Evolutionary conservation across 2,888 invertebrate species (phyloP).

Genomic region (Malachius bipustulatus): DNA sequence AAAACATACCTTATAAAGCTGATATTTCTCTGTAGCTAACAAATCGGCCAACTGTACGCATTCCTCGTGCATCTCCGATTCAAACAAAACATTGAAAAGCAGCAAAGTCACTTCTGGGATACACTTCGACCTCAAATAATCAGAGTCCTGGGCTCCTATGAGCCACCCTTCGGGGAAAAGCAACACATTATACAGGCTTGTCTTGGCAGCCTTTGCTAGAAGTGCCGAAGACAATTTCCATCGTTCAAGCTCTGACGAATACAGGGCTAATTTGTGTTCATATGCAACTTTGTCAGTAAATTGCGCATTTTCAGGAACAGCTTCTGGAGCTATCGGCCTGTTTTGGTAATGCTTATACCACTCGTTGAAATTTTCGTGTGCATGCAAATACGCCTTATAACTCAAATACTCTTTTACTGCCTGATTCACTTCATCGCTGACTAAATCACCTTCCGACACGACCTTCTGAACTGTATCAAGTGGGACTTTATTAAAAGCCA

Average conservation of each 20-base stretch:
- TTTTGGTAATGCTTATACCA: conserved; percentile 79
- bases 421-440: conserved; percentile 39
- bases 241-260: conserved; percentile 63
- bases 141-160: conserved; percentile 48
- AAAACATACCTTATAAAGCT: conserved; percentile 58
- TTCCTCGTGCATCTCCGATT: conserved; percentile 62
- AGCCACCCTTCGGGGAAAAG: conserved; percentile 88
- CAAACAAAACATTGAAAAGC: conserved; percentile 65
- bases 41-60: conserved; percentile 69
- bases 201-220: conserved; percentile 55
- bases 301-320: conserved; percentile 46
- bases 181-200: conserved; percentile 72
- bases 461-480: conserved; percentile 49
- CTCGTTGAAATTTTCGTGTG: conserved; percentile 75
- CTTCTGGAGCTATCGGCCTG: conserved; percentile 59
- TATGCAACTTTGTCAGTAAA: conserved; percentile 82
- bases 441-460: conserved; percentile 36
- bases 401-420: conserved; percentile 74
- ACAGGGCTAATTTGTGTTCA: conserved; percentile 72
- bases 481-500: conserved; percentile 63
- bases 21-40: conserved; percentile 65
- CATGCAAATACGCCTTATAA: conserved; percentile 76
- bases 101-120: conserved; percentile 74
- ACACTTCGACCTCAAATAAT: conserved; percentile 62
- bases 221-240: conserved; percentile 39